A percentile compares a stretch with the other conserved stretches of the same genome.
These are phyloP conservation scores for Microcebus jonahi DNA, from an alignment of 2,113 vertebrate species.

Conservation along the genomic window DNA sequence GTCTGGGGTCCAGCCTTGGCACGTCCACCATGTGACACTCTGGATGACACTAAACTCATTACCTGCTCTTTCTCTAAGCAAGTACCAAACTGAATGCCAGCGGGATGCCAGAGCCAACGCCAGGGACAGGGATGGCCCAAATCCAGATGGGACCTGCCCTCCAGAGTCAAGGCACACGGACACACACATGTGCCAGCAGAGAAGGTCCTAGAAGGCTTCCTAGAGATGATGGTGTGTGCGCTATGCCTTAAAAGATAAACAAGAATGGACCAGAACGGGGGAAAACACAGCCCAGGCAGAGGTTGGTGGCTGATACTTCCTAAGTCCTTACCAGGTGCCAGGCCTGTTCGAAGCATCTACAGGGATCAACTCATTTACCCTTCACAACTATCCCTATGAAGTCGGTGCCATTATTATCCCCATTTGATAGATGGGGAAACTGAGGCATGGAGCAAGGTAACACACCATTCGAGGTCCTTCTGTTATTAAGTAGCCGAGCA, in stretches of 20 bases:
- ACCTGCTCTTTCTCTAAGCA: background rate
- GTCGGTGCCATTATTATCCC: background rate
- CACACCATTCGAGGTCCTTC: background rate
- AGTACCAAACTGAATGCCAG: background rate
- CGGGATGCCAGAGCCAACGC: accelerated
- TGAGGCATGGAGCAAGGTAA: background rate
- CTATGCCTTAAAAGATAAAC: background rate
- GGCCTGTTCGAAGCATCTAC: background rate
- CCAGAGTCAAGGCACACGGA: background rate
- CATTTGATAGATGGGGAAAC: background rate
- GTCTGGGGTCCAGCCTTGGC: background rate
- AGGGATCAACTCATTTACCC: background rate
- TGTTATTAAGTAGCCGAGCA: background rate
- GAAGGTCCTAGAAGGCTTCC: background rate
- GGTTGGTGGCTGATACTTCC: too few species aligned
- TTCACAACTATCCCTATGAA: background rate
- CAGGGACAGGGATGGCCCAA: accelerated
- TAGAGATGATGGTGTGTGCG: background rate
- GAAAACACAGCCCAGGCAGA: background rate
- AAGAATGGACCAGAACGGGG: background rate
- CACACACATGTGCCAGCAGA: background rate
- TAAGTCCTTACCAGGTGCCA: background rate
- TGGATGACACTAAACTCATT: background rate
- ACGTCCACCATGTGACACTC: background rate
- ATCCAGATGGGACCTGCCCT: background rate